Evolutionary conservation across 2,888 invertebrate genomes (phyloP).

Genomic region (Erebia ligea): DNA sequence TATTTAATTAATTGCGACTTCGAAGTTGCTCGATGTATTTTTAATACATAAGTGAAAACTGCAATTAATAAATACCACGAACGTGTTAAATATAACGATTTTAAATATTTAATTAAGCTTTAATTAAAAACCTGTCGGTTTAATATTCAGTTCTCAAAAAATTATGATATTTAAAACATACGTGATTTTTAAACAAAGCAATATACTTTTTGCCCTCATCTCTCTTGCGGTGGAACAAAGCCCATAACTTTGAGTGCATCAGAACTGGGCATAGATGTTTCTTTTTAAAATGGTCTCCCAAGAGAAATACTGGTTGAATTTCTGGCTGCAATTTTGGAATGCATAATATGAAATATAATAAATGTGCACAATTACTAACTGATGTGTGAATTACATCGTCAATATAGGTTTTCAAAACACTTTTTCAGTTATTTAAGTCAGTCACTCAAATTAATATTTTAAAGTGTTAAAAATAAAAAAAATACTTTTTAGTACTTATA

Average conservation of each 20-base stretch:
- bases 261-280: not conserved
- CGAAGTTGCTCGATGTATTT: too few species aligned
- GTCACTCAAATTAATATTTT: too few species aligned
- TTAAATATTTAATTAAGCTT: not conserved
- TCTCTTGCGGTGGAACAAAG: not conserved
- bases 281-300: constrained; percentile 7
- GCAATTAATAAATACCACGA: not conserved
- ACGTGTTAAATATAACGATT: not conserved
- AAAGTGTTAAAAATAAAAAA: too few species aligned
- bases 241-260: not conserved
- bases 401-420: too few species aligned
- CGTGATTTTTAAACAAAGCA: not conserved
- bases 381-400: not conserved
- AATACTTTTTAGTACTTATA: too few species aligned
- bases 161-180: not conserved
- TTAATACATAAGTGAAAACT: too few species aligned
- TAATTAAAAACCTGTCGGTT: not conserved
- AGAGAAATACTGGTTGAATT: constrained; percentile 6
- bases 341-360: not conserved
- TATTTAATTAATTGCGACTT: too few species aligned
- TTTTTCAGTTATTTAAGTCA: too few species aligned
- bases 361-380: not conserved
- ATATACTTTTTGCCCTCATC: not conserved
- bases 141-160: not conserved
- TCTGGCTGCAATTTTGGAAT: not conserved